Evolutionary conservation across 1,140 invertebrate species (phyloP).

Genomic region (Monomorium pharaonis): DNA sequence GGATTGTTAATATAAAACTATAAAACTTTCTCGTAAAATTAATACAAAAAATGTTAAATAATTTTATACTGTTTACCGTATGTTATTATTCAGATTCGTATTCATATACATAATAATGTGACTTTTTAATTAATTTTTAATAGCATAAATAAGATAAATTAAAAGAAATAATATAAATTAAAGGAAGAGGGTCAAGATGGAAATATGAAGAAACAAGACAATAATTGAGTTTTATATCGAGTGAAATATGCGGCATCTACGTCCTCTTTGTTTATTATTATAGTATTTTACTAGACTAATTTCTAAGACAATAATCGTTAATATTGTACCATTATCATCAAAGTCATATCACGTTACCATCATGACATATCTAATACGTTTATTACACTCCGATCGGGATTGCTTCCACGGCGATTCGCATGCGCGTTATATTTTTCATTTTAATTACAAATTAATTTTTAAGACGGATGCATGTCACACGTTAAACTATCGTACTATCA

Average conservation of each 20-base stretch:
- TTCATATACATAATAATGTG: neutral
- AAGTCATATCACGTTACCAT: conserved; percentile 67
- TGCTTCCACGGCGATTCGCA: conserved; percentile 36
- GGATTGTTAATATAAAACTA: neutral
- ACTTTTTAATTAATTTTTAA: neutral
- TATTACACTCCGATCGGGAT: conserved; percentile 58
- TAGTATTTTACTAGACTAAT: conserved; percentile 77
- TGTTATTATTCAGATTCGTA: neutral
- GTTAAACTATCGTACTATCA: neutral
- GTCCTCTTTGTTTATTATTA: conserved; percentile 80
- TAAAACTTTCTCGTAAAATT: neutral
- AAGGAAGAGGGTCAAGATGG: neutral
- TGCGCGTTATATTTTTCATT: conserved; percentile 17
- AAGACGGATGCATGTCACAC: conserved; percentile 60
- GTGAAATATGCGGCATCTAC: conserved; percentile 78
- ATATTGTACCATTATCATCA: conserved; percentile 79
- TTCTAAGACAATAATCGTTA: conserved; percentile 80
- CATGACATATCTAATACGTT: conserved; percentile 75
- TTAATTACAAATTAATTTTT: conserved; percentile 34
- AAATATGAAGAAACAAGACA: conserved; percentile 51
- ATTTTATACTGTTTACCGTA: neutral
- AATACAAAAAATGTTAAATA: neutral
- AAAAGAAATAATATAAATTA: too few species aligned
- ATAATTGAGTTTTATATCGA: conserved; percentile 55
- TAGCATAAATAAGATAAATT: neutral